A percentile compares a stretch with the other conserved stretches of the same genome.
phyloP scores from a whole-genome alignment of 2,113 vertebrate genomes.

The Leucoraja erinaceus region DNA sequence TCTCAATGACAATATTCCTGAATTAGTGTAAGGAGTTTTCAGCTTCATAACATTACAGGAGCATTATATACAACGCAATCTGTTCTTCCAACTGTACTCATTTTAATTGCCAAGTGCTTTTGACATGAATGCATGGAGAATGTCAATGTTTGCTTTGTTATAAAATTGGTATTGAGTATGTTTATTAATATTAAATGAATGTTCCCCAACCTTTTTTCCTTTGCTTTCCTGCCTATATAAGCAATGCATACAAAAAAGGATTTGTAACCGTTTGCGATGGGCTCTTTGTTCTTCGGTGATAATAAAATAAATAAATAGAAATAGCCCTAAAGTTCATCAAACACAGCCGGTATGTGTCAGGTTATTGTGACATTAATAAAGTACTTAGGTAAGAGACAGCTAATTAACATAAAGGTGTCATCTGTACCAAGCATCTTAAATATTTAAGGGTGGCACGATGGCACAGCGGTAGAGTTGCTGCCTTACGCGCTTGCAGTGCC shows the following conservation, averaged over 20 bases:
- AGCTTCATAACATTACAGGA: constrained; percentile 10
- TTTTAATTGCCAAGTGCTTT: background rate
- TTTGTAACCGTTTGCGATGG: background rate
- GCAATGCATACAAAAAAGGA: background rate
- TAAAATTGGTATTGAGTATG: background rate
- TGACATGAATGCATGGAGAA: background rate
- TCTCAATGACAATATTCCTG: background rate
- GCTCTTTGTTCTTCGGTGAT: background rate
- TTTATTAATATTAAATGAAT: background rate
- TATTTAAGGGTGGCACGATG: background rate
- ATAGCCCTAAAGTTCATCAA: background rate
- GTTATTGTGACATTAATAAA: background rate
- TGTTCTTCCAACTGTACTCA: background rate
- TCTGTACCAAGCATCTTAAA: background rate
- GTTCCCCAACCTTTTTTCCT: background rate
- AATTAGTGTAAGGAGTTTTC: background rate
- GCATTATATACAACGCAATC: background rate
- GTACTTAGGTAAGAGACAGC: background rate
- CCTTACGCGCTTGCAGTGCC: no score
- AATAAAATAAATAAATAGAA: background rate
- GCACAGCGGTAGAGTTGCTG: no score
- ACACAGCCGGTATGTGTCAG: background rate
- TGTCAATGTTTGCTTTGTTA: background rate
- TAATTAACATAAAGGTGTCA: background rate
- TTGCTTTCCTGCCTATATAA: background rate